Evolutionary conservation across 2,113 vertebrate genomes (phyloP), one percentile per base, ranked within the genome.

Genomic region (Lepus americanus): DNA sequence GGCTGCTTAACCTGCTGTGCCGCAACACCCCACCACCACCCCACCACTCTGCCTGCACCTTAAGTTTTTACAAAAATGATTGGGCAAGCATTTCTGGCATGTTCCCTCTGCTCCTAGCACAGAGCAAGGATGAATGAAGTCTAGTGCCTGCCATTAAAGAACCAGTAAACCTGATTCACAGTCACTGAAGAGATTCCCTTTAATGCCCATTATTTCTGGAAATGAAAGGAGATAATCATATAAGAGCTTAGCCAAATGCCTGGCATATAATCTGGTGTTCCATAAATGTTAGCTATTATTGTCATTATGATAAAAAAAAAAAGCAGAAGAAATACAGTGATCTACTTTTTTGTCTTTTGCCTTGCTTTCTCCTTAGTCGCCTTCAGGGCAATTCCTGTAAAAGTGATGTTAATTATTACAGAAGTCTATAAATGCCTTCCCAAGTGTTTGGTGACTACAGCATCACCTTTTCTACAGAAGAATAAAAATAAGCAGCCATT

Each of bases 371-470:
- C 81, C 72, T 92, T 97, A 91, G 93, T 94, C 76, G 66, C 66
- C 89, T 97, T 94, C 14, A 3, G 72, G 92, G 76, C 39, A 23
- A 36, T 87, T 61, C 77, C 36, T 96, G 61, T 81, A 88, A 97
- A 86, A 95, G 59, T 67, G 39, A 51, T 27, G 94, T 86, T 90
- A 87, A 94, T 96, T 49, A 83, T 92, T 70, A 61, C 63, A 96
- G 89, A 95, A 94, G 84, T 93, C 91, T 95, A 91, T 94, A 96
- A 96, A 74, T 87, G 64, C 96, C 95, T 98, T 89, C 95, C 8
- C 27, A 87, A 70, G 96, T 92, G 95, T 94, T 96, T 97, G 94
- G 80, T 98, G 98, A 97, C 95, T 97, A 81, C 76, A 97, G 90
- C 49, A 83, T 97, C 97, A 97, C 96, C 92, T 97, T 97, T 84